phyloP scores from a whole-genome alignment of 2,888 invertebrate species.

The Bruchidius siliquastri region DNA sequence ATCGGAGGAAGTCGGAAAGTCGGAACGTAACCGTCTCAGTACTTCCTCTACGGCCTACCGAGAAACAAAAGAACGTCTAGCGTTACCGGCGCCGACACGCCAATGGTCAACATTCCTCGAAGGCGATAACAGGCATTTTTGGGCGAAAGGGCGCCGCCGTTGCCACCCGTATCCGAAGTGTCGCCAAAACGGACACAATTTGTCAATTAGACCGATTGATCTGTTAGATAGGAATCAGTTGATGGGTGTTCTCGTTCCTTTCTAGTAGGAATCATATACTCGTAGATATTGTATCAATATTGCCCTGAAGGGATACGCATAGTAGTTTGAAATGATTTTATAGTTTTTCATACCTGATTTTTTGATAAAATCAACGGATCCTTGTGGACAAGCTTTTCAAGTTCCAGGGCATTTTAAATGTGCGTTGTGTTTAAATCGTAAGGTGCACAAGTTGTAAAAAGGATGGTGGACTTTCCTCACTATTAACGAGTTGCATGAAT shows the following conservation, averaged over 20 bases:
- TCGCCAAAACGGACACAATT: neutral
- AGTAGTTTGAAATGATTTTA: too few relatives aligned
- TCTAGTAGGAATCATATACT: too few relatives aligned
- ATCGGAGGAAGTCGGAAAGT: neutral
- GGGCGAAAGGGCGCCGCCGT: neutral
- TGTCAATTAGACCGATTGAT: neutral
- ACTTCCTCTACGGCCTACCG: neutral
- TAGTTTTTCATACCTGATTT: too few relatives aligned
- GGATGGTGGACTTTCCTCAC: too few relatives aligned
- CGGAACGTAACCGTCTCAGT: neutral
- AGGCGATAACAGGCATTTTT: neutral
- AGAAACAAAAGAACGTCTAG: neutral
- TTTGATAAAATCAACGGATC: too few relatives aligned
- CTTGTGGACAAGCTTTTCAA: too few relatives aligned
- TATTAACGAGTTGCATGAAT: too few relatives aligned
- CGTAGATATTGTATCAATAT: too few relatives aligned
- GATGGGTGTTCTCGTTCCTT: neutral
- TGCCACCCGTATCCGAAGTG: neutral
- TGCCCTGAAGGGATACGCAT: too few relatives aligned
- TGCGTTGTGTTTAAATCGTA: too few relatives aligned
- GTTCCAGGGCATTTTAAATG: too few relatives aligned
- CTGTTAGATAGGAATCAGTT: neutral
- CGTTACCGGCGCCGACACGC: neutral
- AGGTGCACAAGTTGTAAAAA: too few relatives aligned
- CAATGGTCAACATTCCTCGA: neutral